Evolutionary conservation across 2,888 invertebrate genomes (phyloP), one percentile per base, ranked within the genome.

Genomic region (Lathronympha strigana): DNA sequence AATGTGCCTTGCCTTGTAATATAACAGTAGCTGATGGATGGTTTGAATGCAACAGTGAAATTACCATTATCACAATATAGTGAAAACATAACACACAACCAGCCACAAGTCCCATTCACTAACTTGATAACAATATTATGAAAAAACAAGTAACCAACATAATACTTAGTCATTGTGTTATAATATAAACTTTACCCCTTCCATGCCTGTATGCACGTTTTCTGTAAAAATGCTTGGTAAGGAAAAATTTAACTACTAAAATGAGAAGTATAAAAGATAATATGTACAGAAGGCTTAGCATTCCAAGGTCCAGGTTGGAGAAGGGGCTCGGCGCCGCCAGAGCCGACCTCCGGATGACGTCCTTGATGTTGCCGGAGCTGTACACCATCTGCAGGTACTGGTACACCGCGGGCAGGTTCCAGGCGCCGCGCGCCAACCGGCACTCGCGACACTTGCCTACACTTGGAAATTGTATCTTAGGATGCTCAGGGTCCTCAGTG

Each of bases 401-500:
- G 51, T 95, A 87, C 1, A 96, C 95, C 60, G 94, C 93, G 1
- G 87, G 85, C 66, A 94, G 85, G 72, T 95, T 93, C 95, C 95
- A 96, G 53, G 87, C 87, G 25, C 92, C 93, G 71, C 93, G 87
- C 2, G 83, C 72, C 28, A 93, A 84, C 71, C 93, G 90, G 80
- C 98, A 98, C 45, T 90, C 84, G 0, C 94, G 90, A 84, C 99
- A 99, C 64, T 93, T 90, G 4, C 84, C 76, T 1, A 83, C 77
- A 77, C 72, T 95, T 73, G 99, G 99, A 83, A 97, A 99, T 83
- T 97, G 97, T 64, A 95, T 91, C 87, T 99, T 99, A 0, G 97
- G 98, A 85, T 95, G 95, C 61, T 93, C 84, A 0, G 98, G 98
- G 90, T 99, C 99, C 86, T 99, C 98, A 0, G 98, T 97, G 3